Conservation (phyloP, 1,140 invertebrate species). For the Belonocnema kinseyi region DNA sequence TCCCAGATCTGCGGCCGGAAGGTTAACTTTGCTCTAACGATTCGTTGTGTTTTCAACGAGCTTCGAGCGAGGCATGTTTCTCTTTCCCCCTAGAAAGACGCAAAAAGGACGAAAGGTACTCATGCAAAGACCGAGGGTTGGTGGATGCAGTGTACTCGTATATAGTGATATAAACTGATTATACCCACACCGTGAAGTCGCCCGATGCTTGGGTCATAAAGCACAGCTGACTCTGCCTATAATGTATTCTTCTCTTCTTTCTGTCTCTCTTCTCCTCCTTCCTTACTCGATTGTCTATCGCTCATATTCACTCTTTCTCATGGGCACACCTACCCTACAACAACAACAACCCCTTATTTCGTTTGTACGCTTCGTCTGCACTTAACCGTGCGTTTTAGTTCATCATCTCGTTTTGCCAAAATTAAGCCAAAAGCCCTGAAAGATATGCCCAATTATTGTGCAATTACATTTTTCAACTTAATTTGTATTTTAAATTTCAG, state of each 20-base stretch:
- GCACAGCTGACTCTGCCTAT: slow-evolving; percentile 65
- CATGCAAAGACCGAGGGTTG: slow-evolving; percentile 36
- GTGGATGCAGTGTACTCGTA: slow-evolving; percentile 54
- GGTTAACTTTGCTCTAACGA: slow-evolving; percentile 35
- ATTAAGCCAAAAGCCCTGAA: slow-evolving; percentile 2
- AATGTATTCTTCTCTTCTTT: slow-evolving; percentile 63
- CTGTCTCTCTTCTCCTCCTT: slow-evolving; percentile 22
- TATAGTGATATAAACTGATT: slow-evolving; percentile 59
- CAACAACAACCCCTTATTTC: slow-evolving; percentile 17
- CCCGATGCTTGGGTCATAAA: slow-evolving; percentile 63
- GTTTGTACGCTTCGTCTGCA: slow-evolving; percentile 23
- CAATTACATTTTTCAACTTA: slow-evolving; percentile 6
- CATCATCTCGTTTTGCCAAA: slow-evolving; percentile 27
- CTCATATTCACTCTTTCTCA: slow-evolving; percentile 26
- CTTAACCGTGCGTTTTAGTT: slow-evolving; percentile 27
- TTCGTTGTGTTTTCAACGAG: slow-evolving; percentile 25
- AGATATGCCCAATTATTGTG: slow-evolving; percentile 11
- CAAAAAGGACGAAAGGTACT: slow-evolving; percentile 22
- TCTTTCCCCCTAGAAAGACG: slow-evolving; percentile 16
- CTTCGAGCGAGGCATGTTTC: background rate
- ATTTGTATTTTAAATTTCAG: background rate
- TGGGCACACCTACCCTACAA: background rate
- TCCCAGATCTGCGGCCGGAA: slow-evolving; percentile 30
- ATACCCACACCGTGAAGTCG: slow-evolving; percentile 51
- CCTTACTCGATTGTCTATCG: slow-evolving; percentile 17